Percentiles rank a stretch among this genome's conserved stretches.
Evolutionary conservation across 2,888 invertebrate genomes (phyloP).

Genomic region (Lumbricus terrestris): DNA sequence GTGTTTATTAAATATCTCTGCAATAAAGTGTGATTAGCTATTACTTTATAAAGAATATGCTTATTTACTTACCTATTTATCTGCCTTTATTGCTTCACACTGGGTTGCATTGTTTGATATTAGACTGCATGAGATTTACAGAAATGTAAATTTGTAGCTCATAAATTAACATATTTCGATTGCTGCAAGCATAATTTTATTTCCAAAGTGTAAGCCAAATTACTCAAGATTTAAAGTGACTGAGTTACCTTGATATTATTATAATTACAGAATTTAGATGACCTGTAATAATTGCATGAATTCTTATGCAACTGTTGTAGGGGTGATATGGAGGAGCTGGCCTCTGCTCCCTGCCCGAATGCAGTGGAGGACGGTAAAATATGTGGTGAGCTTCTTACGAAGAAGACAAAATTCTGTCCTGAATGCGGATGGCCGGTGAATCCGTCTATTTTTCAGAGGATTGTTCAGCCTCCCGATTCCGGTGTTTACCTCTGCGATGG

Average conservation of each 20-base stretch:
- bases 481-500: not conserved
- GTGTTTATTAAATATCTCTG: too few species aligned
- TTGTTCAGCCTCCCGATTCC: not conserved
- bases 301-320: not conserved
- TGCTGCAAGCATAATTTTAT: not conserved
- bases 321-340: not conserved
- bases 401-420: not conserved
- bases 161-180: not conserved
- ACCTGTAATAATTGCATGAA: not conserved
- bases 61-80: too few species aligned
- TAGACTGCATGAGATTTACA: too few species aligned
- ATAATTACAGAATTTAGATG: not conserved
- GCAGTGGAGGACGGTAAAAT: not conserved
- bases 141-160: too few species aligned
- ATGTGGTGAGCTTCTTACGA: not conserved
- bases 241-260: not conserved
- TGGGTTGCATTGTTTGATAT: too few species aligned
- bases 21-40: too few species aligned
- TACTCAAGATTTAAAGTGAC: not conserved
- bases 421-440: not conserved
- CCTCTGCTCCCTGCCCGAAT: not conserved
- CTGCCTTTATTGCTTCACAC: too few species aligned
- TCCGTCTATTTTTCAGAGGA: not conserved
- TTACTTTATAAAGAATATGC: too few species aligned
- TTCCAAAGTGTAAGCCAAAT: not conserved